Base-by-base conservation (phyloP, 2,797 vertebrate species). In the Hemibagrus guttatus region DNA sequence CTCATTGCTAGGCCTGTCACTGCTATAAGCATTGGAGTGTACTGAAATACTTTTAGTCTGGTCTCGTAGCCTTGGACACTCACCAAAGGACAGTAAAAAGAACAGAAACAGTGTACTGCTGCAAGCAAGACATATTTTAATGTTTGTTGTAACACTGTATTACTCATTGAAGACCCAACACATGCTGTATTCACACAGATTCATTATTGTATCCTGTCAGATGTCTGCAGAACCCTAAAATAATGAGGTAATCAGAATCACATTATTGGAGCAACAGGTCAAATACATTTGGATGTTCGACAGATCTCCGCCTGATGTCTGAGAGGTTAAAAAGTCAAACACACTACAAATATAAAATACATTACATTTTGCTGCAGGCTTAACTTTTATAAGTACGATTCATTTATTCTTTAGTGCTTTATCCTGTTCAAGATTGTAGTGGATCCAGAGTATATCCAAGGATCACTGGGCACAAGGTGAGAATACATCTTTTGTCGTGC, bases 301-400 rank as follows among this genome's bases (percentile, higher is more conserved):
- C 92, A 54, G 91, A 92, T 75, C 83, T 90, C 91, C 90, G 92
- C 52, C 91, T 91, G 82, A 23, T 72, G 4, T 26, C 35, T 39
- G 35, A 39, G 3, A 14, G 26, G 4, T 42, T 19, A 68, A 84
- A 58, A 42, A 4, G 12, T 59, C 21, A 68, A 68, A 31, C 2
- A 21, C 19, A 1, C 7, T 59, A 8, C 28, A 72, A n/a, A 5
- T 72, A 5, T 72, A 72, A 59, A 52, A 66, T 31, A 74, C 21
- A 63, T 52, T 28, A 28, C 16, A 28, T 28, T 76, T n/a, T 16
- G 4, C n/a, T 19, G 16, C 74, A 76, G 49, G 31, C 17, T 21
- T 56, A 31, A 76, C 16, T 1, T 1, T 13, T n/a, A 74, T 74
- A 12, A 46, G 71, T 13, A n/a, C 46, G 16, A 78, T 1, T 58